These are phyloP conservation scores for Buceros bicornis DNA, from an alignment of 2,797 vertebrate species.

Conservation along the genomic window DNA sequence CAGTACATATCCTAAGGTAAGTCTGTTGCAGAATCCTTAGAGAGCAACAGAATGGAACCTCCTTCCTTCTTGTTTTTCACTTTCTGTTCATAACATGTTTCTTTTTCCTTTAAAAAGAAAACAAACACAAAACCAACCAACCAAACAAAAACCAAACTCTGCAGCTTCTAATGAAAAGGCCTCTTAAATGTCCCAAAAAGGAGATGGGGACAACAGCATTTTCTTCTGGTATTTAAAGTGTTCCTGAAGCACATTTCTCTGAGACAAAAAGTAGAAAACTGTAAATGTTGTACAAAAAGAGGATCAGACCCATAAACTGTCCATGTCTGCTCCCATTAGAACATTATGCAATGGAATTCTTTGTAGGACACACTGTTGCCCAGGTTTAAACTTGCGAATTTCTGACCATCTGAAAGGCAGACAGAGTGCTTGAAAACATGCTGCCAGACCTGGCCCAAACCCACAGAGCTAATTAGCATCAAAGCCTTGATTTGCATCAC, in stretches of 20 bases:
- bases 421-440: rapidly evolving
- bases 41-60: background rate
- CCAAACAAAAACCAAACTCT: rapidly evolving
- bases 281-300: constrained; percentile 35
- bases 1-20: background rate
- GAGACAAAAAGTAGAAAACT: constrained; percentile 20
- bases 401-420: background rate
- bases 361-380: background rate
- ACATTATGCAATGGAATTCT: background rate
- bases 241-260: background rate
- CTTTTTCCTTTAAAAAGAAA: background rate
- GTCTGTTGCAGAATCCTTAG: background rate
- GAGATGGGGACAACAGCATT: background rate
- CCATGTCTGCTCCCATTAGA: background rate
- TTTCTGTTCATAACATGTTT: background rate
- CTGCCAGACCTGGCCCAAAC: background rate
- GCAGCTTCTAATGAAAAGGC: background rate
- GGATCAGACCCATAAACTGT: constrained; percentile 15
- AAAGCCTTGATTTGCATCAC: background rate
- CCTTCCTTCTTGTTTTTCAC: background rate
- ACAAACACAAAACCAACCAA: background rate
- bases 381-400: background rate
- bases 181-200: constrained; percentile 30
- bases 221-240: constrained; percentile 28
- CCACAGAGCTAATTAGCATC: background rate